Evolutionary conservation across 30 jellyfish, hydroid and myxozoan species (phyloP).

Genomic region (Turritopsis dohrnii): DNA sequence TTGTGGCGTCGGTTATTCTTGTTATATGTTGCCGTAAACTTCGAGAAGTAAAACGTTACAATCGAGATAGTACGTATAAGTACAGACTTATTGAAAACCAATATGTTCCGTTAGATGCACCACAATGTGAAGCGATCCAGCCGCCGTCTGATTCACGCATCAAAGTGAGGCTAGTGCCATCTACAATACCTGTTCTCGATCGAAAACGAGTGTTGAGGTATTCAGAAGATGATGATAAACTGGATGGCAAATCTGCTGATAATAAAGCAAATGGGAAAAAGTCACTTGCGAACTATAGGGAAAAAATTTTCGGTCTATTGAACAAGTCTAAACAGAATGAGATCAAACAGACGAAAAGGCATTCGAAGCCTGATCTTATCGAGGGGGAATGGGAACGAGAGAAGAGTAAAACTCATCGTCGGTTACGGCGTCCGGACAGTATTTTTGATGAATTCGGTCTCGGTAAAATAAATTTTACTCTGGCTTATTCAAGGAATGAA

Average conservation of each 20-base stretch:
- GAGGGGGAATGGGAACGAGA: background rate
- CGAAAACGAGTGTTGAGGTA: background rate
- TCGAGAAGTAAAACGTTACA: background rate
- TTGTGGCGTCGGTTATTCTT: background rate
- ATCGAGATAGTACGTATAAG: slow-evolving; percentile 5
- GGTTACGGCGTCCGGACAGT: slow-evolving; percentile 76
- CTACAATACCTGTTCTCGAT: background rate
- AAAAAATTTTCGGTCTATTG: background rate
- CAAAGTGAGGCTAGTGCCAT: slow-evolving; percentile 20
- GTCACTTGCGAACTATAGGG: background rate
- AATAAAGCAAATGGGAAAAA: background rate
- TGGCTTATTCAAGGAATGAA: slow-evolving; percentile 38
- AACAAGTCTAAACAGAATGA: background rate
- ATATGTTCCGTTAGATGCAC: background rate
- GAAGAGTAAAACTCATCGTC: background rate
- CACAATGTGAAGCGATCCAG: slow-evolving; percentile 27
- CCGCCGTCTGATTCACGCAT: slow-evolving; percentile 33
- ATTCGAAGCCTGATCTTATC: slow-evolving; percentile 1
- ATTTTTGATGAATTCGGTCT: slow-evolving; percentile 39
- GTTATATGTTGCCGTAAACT: background rate
- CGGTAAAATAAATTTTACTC: slow-evolving; percentile 59
- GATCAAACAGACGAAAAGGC: background rate
- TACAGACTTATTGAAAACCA: slow-evolving; percentile 12
- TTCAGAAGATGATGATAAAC: slow-evolving; percentile 1
- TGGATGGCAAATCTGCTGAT: background rate